Conservation (phyloP, 2,888 invertebrate genomes). For the Volucella inanis region DNA sequence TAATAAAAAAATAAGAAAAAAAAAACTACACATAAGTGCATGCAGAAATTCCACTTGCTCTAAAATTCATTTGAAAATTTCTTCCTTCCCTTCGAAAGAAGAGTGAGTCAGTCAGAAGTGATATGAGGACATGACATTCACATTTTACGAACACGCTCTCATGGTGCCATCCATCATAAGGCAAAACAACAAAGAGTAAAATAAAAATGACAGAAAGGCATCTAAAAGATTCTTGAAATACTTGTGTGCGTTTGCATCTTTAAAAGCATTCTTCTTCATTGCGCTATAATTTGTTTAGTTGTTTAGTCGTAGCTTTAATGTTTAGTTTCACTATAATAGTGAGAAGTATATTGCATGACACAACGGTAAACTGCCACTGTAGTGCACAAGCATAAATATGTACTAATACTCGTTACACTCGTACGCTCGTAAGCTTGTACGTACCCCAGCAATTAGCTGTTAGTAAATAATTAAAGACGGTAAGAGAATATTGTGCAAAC, state of each 20-base stretch:
- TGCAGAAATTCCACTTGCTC: not conserved
- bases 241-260: constrained; percentile 14
- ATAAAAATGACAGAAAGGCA: constrained; percentile 30
- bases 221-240: constrained; percentile 52
- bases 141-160: not conserved
- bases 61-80: constrained; percentile 28
- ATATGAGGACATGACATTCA: constrained; percentile 34
- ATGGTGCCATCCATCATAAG: too few relatives aligned
- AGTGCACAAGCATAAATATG: constrained; percentile 36
- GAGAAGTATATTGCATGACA: constrained; percentile 10
- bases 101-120: not conserved
- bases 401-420: too few relatives aligned
- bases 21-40: too few relatives aligned
- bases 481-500: constrained; percentile 53
- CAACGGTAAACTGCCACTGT: constrained; percentile 62
- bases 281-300: constrained; percentile 53
- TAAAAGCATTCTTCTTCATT: constrained; percentile 12
- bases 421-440: too few relatives aligned
- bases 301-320: constrained; percentile 19
- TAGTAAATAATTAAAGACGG: constrained; percentile 66
- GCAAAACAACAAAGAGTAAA: constrained; percentile 2
- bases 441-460: constrained; percentile 56
- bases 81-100: constrained; percentile 20
- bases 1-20: too few relatives aligned
- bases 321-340: constrained; percentile 13